Evolutionary conservation across 2,888 invertebrate species (phyloP).

Genomic region (Coenonympha glycerion): DNA sequence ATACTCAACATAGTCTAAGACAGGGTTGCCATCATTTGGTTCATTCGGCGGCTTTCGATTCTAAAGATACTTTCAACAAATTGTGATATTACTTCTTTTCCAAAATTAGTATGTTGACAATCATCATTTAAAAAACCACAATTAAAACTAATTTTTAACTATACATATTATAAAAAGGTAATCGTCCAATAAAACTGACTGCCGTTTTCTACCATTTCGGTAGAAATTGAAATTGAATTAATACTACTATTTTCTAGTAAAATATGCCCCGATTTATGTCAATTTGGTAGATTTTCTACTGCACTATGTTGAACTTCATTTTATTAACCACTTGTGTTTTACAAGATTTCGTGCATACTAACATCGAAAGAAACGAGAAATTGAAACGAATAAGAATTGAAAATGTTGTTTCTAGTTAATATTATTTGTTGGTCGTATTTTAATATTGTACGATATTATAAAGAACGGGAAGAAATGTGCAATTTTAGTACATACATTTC

Average conservation of each 20-base stretch:
- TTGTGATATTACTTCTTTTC: conserved; percentile 6
- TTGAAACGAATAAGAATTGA: conserved; percentile 1
- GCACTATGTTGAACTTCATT: conserved; percentile 18
- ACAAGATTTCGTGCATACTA: conserved; percentile 6
- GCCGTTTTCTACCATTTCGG: conserved; percentile 14
- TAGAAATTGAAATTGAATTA: conserved; percentile 12
- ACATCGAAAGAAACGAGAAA: background rate
- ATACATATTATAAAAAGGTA: background rate
- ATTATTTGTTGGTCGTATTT: conserved; percentile 11
- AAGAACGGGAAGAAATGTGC: conserved; percentile 17
- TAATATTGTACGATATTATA: conserved; percentile 1
- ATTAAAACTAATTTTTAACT: background rate
- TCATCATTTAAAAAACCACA: background rate
- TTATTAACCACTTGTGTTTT: background rate
- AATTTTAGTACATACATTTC: conserved; percentile 29
- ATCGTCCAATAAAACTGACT: conserved; percentile 14
- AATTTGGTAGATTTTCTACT: conserved; percentile 25
- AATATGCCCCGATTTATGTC: conserved; percentile 3
- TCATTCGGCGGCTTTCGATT: conserved; percentile 45
- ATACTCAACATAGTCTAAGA: conserved; percentile 26
- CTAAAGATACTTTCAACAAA: conserved; percentile 21
- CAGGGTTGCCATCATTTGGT: conserved; percentile 43
- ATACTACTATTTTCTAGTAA: background rate
- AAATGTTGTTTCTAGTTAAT: conserved; percentile 2
- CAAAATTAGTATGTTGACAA: background rate